Base-by-base conservation (phyloP, 1,140 invertebrate genomes). In the Scaptomyza graminum region DNA sequence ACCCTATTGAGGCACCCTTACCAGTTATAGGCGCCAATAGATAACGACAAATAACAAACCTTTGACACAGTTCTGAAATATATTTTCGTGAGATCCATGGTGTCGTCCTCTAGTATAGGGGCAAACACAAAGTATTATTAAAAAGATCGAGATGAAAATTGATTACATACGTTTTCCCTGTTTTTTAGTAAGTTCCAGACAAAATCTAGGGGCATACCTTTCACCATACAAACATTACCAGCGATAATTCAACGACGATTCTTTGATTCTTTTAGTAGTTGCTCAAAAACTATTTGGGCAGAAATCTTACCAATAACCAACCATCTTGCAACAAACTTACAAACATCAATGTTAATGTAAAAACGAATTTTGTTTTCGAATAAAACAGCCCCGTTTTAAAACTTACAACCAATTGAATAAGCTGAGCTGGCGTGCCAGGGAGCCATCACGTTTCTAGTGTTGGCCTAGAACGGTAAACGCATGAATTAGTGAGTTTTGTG, bases 381-480 rank as follows among this genome's bases (percentile, higher is more conserved):
- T 55, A 22, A 54, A 47, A 34, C 44, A 41, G 34, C 7, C 47
- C 47, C 68, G 47, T 54, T 66, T 66, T 1, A 28, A 77, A 85
- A 84, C 80, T 67, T 60, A 67, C 46, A 72, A 59, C 61, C 67
- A 70, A 70, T 64, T 56, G 37, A 70, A 65, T 64, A 50, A 57
- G 67, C 46, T 62, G 65, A 68, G 49, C 65, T 68, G 65, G 67
- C 51, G 31, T 55, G 22, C 60, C 55, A 60, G 49, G 65, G 51
- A 76, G 52, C 83, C 76, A 74, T 70, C 70, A 75, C 69, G 79
- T 83, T 87, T 73, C 79, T 88, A 87, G 83, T 79, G 83, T 65
- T 69, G 83, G 80, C 83, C 82, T 87, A 87, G 84, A 87, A 87
- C 64, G 79, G 84, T 79, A 88, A 78, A 88, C 79, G 73, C 81